Base-by-base conservation (phyloP, 92 coral and sea anemone genomes). In the Scolanthus callimorphus region DNA sequence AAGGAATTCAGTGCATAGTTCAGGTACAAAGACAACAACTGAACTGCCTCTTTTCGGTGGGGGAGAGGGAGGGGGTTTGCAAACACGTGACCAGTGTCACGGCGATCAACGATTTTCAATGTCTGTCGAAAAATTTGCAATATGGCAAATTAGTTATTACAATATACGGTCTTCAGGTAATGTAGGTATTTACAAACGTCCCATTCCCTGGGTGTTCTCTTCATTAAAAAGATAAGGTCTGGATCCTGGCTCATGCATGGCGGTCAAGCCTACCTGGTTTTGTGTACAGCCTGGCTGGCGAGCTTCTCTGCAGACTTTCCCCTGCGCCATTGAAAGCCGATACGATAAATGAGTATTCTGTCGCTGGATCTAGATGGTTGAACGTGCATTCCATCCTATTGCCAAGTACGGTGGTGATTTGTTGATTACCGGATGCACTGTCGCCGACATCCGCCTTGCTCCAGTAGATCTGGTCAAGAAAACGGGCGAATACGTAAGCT, bases 261-360 rank as follows among this genome's bases (percentile, higher is more conserved):
- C n/a, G n/a, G n/a, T n/a, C n/a, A 28, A 6, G 6, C 82, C 12
- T 39, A 67, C 88, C 90, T 41, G 83, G 66, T 21, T 50, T 55
- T 2, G 91, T 85, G 60, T 52, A 77, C 73, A 88, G 71, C 55
- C 20, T 60, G 8, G 65, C 25, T 4, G 73, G 65, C 1, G 49
- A 50, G 22, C 60, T 53, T 59, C 51, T 57, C 27, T 68, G 8
- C 3, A 22, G 10, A 51, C 85, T 78, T 20, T 22, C 31, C 17
- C 99, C 96, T 8, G 63, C 58, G 28, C 41, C 60, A 31, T 84
- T 88, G 26, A 22, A 45, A 0, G 96, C 62, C 31, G 31, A 59
- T 31, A 94, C 96, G 9, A 48, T 15, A 51, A 88, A 88, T 3
- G 77, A 39, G 70, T 94, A 94, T 20, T 74, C 74, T 0, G 96